Conservation (phyloP, 1,140 invertebrate genomes). For the Tetramorium parvispinum region DNA sequence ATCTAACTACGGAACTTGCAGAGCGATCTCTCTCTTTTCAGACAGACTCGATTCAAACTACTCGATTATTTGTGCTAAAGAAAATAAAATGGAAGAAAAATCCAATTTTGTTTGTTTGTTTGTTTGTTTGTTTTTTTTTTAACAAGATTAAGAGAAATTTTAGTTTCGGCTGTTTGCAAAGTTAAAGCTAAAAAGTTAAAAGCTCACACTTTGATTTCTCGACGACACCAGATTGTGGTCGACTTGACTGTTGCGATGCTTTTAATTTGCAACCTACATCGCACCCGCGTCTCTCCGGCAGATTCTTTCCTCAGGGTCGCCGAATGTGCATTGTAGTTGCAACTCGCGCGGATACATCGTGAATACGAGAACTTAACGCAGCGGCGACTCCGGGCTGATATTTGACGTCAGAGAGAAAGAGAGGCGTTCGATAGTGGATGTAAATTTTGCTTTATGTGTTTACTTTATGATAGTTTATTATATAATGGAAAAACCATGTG, state of each 20-base stretch:
- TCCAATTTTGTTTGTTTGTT: too few species aligned
- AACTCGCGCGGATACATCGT: not conserved
- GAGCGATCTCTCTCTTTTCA: conserved; percentile 7
- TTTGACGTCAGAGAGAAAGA: not conserved
- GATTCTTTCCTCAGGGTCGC: too few species aligned
- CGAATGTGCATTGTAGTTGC: not conserved
- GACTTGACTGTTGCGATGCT: not conserved
- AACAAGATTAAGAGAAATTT: not conserved
- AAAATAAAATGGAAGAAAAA: not conserved
- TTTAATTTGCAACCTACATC: conserved; percentile 6
- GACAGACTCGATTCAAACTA: not conserved
- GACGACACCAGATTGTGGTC: not conserved
- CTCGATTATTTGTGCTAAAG: not conserved
- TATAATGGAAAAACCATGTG: not conserved
- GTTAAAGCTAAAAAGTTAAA: not conserved
- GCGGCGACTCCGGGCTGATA: not conserved
- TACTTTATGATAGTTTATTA: not conserved
- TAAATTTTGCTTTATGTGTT: conserved; percentile 8
- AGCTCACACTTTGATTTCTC: not conserved
- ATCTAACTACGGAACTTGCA: conserved; percentile 7
- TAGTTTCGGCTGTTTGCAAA: not conserved
- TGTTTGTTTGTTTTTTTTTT: too few species aligned
- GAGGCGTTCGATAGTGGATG: not conserved
- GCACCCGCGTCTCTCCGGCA: not conserved
- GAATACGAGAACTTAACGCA: not conserved